These are phyloP conservation scores for Dicrostonyx torquatus DNA, from an alignment of 2,797 vertebrate genomes.

Conservation along the genomic window DNA sequence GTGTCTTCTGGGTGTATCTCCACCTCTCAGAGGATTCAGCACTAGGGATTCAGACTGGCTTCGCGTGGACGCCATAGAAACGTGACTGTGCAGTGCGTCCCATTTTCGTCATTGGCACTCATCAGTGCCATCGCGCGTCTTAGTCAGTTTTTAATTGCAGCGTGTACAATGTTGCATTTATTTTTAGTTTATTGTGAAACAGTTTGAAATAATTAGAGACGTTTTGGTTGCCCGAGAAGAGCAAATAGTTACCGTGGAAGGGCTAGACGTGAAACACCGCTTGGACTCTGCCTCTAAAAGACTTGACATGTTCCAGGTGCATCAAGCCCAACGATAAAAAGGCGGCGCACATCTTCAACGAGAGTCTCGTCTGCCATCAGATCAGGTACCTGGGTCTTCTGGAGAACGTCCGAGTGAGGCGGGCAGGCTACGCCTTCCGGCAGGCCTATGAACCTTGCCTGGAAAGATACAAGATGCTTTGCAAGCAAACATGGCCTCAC, in stretches of 20 bases:
- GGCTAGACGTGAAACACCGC: not conserved
- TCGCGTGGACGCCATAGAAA: not conserved
- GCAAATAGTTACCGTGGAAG: not conserved
- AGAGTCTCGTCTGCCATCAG: slow-evolving; percentile 95
- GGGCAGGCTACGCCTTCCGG: slow-evolving; percentile 97
- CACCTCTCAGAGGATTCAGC: not conserved
- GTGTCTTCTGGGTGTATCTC: not conserved
- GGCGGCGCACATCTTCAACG: slow-evolving; percentile 93
- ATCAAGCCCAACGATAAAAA: slow-evolving; percentile 99
- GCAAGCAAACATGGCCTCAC: slow-evolving; percentile 97
- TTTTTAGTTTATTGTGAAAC: slow-evolving; percentile 21
- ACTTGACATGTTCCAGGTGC: slow-evolving; percentile 88
- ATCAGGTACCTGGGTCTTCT: slow-evolving; percentile 95
- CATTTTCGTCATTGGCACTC: not conserved
- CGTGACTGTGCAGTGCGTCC: not conserved
- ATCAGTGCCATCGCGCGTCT: not conserved
- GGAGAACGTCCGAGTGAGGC: slow-evolving; percentile 96
- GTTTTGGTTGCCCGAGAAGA: not conserved
- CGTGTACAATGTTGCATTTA: not conserved
- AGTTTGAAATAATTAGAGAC: slow-evolving; percentile 17
- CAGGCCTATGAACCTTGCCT: slow-evolving; percentile 96
- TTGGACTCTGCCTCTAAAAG: too few species aligned
- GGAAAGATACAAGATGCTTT: slow-evolving; percentile 99
- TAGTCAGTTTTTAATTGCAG: not conserved
- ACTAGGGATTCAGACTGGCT: not conserved